phyloP scores from a whole-genome alignment of 2,888 invertebrate species.

The Podotricha telesiphe region DNA sequence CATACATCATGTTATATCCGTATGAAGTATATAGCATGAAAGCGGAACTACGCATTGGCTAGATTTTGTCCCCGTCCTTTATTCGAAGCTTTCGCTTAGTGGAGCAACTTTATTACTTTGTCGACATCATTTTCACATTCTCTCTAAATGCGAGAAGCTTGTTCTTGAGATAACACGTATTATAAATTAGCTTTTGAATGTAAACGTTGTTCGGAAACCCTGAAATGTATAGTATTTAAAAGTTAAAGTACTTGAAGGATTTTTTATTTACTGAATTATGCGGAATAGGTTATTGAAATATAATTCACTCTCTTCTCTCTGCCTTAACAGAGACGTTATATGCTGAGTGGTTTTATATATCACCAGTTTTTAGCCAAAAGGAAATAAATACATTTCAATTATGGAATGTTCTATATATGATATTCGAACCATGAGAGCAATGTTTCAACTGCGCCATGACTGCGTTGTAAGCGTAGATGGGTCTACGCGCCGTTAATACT shows the following conservation, averaged over 20 bases:
- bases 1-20: constrained; percentile 6
- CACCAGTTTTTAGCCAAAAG: too few species aligned
- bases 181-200: constrained; percentile 21
- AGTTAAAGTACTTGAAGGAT: neutral
- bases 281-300: too few species aligned
- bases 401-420: too few species aligned
- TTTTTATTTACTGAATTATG: neutral
- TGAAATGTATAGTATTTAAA: neutral
- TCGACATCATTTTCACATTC: constrained; percentile 26
- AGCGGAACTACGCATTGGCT: constrained; percentile 9
- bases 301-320: too few species aligned
- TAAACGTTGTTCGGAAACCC: neutral
- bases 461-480: too few species aligned
- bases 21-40: constrained; percentile 7
- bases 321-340: neutral
- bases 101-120: constrained; percentile 27
- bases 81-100: constrained; percentile 19
- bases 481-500: too few species aligned
- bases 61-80: constrained; percentile 17
- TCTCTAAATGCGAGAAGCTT: constrained; percentile 26
- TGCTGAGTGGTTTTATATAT: too few species aligned
- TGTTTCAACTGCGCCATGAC: too few species aligned
- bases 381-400: too few species aligned
- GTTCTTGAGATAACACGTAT: constrained; percentile 26
- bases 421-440: too few species aligned